These are phyloP conservation scores for Montipora foliosa DNA, from an alignment of 64 coral and sea anemone genomes.

Conservation along the genomic window DNA sequence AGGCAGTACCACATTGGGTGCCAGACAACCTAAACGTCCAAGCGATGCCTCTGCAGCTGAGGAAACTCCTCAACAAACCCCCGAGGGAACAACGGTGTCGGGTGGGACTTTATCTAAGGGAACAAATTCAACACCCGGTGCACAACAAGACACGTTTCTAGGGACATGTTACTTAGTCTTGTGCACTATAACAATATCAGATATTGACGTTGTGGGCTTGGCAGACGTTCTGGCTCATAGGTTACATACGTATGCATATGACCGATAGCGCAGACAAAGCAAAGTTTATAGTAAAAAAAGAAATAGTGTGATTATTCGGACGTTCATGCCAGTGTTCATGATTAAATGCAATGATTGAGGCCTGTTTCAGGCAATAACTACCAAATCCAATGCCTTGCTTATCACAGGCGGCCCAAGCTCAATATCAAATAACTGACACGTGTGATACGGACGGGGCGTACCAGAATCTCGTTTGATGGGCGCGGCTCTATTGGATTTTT, in stretches of 20 bases:
- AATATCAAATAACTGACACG: not conserved
- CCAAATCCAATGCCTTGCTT: no score
- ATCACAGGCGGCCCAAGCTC: not conserved
- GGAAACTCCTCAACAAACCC: not conserved
- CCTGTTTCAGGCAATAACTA: not conserved
- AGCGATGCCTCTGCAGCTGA: not conserved
- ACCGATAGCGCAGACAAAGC: not conserved
- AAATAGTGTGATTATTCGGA: not conserved
- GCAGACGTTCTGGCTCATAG: not conserved
- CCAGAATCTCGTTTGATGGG: not conserved
- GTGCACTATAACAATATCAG: not conserved
- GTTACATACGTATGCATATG: not conserved
- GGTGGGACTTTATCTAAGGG: no score
- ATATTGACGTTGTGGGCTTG: not conserved
- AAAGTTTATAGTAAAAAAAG: not conserved
- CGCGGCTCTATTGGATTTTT: not conserved
- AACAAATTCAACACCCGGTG: no score
- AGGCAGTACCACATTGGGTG: slow-evolving; percentile 92
- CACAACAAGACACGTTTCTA: no score
- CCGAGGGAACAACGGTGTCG: not conserved
- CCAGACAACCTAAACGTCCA: slow-evolving; percentile 72
- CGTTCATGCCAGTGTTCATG: not conserved
- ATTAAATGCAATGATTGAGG: not conserved
- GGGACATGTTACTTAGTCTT: no score
- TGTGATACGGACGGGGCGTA: not conserved